Base-by-base conservation (phyloP, 2,797 vertebrate genomes). In the Mycteria americana region DNA sequence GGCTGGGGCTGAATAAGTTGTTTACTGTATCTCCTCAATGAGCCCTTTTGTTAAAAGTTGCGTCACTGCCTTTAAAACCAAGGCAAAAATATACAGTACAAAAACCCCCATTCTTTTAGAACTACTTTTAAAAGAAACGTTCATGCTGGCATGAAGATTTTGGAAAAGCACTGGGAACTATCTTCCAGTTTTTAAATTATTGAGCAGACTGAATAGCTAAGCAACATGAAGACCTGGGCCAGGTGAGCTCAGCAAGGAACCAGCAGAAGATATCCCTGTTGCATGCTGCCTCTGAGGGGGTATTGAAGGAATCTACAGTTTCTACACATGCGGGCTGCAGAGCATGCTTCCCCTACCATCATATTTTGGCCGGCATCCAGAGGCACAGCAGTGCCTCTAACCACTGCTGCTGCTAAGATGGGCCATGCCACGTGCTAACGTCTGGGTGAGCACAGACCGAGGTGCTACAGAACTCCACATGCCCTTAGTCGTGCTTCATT, bases 401-500 rank as follows among this genome's bases (percentile, higher is more conserved):
- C 18, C 30, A 6, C 23, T n/a, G 64, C 18, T 73, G 33, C 37
- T 64, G 31, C 84, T 24, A 6, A 50, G 57, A n/a, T 12, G 43
- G 24, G 65, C 72, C 31, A 7, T 14, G 45, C 13, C 27, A 35
- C 0, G 1, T 33, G 45, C 18, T 28, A 21, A 57, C 0, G 1
- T 18, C 19, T 30, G 45, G 2, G 18, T 35, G 16, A 67, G n/a
- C 35, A 43, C 39, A 50, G 53, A 35, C 22, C 3, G 3, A 60
- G 39, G 30, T n/a, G 25, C 33, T 39, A 30, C 62, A 48, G 21
- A 39, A n/a, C 31, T 35, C 6, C 41, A 25, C 6, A 2, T 27
- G 16, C 8, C n/a, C 33, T 51, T 31, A 25, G 27, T 3, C 2
- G 0, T 9, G 37, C 41, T 67, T 51, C 3, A 1, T 45, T 54